Conservation (phyloP, 2,113 vertebrate species). For the Polypterus senegalus region DNA sequence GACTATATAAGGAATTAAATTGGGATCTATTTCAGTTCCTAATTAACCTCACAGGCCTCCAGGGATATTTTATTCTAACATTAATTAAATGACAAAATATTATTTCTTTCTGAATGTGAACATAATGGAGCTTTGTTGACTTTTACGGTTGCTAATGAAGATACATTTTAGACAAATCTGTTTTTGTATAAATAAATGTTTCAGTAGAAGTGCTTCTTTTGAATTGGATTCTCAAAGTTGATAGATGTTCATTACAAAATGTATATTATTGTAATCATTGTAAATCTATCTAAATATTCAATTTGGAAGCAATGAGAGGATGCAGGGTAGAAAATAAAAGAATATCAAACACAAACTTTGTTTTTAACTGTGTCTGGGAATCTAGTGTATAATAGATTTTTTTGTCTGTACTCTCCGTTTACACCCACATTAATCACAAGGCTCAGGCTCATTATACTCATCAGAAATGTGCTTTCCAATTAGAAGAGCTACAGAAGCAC, state of each 20-base stretch:
- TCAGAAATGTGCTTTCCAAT: not conserved
- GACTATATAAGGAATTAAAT: conserved; percentile 18
- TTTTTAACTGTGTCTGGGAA: conserved; percentile 4
- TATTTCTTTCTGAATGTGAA: conserved; percentile 23
- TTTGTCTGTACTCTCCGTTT: not conserved
- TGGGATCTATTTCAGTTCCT: conserved; percentile 22
- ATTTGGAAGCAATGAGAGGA: not conserved
- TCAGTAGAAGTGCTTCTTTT: conserved; percentile 12
- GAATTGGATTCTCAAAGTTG: conserved; percentile 22
- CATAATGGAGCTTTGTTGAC: conserved; percentile 17
- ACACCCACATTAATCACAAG: not conserved
- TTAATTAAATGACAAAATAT: conserved; percentile 24
- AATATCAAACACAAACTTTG: not conserved
- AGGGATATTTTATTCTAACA: conserved; percentile 15
- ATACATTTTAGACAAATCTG: conserved; percentile 26
- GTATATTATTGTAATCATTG: conserved; percentile 20
- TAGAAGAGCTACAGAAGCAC: not conserved
- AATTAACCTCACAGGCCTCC: conserved; percentile 28
- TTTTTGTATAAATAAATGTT: conserved; percentile 23
- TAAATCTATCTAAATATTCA: conserved; percentile 4
- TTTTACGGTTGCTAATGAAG: conserved; percentile 25
- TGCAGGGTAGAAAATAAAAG: not conserved
- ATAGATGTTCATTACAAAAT: conserved; percentile 22
- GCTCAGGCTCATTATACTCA: not conserved
- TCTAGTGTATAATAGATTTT: not conserved